Conservation (phyloP, 2,888 invertebrate species). For the Chaetogeoica ovagalla region DNA sequence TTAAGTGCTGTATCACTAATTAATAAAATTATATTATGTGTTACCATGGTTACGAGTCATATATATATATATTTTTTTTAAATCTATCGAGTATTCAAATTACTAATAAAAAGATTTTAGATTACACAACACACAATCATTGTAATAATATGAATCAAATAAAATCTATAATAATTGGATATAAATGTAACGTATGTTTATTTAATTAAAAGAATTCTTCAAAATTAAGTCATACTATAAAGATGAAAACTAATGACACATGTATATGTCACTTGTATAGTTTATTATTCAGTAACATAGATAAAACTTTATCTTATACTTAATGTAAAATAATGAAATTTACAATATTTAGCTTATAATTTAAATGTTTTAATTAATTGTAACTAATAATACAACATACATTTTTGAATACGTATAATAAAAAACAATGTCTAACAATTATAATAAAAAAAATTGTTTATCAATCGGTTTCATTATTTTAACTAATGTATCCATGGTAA, state of each 20-base stretch:
- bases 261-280: too few relatives aligned
- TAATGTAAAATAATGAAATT: background rate
- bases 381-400: background rate
- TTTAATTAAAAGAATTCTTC: too few relatives aligned
- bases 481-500: slow-evolving; percentile 7
- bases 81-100: background rate
- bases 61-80: background rate
- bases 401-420: too few relatives aligned
- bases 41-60: slow-evolving; percentile 44
- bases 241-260: too few relatives aligned
- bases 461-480: background rate
- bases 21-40: slow-evolving; percentile 19
- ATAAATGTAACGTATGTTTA: background rate
- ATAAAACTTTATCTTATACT: too few relatives aligned
- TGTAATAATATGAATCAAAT: background rate
- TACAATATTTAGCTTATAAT: background rate
- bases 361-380: background rate
- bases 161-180: slow-evolving; percentile 3
- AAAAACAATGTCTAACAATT: too few relatives aligned
- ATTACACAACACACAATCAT: background rate
- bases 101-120: slow-evolving; percentile 1
- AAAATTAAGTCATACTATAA: too few relatives aligned
- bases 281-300: too few relatives aligned
- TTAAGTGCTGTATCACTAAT: background rate
- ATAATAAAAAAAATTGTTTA: background rate